Percentiles rank a stretch among this genome's conserved stretches.
Conservation (phyloP, 2,888 invertebrate genomes). For the Gnatocerus cornutus region DNA sequence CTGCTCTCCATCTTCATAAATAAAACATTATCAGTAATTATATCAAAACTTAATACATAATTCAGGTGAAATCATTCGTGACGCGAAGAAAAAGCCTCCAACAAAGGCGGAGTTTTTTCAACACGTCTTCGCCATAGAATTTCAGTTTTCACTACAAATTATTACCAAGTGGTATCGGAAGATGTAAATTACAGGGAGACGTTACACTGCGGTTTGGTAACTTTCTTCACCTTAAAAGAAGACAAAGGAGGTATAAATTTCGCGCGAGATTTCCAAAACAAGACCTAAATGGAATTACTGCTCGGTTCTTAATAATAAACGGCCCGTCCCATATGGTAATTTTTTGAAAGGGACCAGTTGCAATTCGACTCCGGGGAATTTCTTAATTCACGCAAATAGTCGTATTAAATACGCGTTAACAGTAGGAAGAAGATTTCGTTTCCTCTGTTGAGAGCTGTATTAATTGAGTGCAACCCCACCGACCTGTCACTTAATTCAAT, state of each 20-base stretch:
- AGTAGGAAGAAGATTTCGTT: conserved; percentile 23
- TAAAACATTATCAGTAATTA: conserved; percentile 49
- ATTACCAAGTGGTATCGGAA: conserved; percentile 38
- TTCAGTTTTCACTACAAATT: conserved; percentile 45
- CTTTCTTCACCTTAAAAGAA: conserved; percentile 51
- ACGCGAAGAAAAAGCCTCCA: conserved; percentile 32
- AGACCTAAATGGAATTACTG: conserved; percentile 12
- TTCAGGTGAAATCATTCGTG: conserved; percentile 38
- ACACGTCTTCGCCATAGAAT: conserved; percentile 38
- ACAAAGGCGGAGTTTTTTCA: conserved; percentile 40
- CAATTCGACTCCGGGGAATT: conserved; percentile 26
- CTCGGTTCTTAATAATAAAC: conserved; percentile 29
- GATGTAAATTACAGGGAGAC: conserved; percentile 46
- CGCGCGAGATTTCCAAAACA: conserved; percentile 16
- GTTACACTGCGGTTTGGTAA: conserved; percentile 48
- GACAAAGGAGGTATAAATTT: conserved; percentile 49
- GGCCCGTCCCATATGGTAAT: conserved; percentile 16
- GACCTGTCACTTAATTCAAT: conserved; percentile 56
- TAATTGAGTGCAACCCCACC: conserved; percentile 57
- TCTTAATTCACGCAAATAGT: conserved; percentile 46
- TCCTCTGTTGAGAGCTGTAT: conserved; percentile 38
- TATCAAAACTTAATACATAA: conserved; percentile 45
- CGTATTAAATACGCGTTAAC: conserved; percentile 51
- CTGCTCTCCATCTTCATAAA: conserved; percentile 39
- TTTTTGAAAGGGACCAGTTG: conserved; percentile 12